Percentiles rank a stretch among this genome's conserved stretches.
These are phyloP conservation scores for Limnephilus auricula DNA, from an alignment of 2,888 invertebrate genomes.

Conservation along the genomic window DNA sequence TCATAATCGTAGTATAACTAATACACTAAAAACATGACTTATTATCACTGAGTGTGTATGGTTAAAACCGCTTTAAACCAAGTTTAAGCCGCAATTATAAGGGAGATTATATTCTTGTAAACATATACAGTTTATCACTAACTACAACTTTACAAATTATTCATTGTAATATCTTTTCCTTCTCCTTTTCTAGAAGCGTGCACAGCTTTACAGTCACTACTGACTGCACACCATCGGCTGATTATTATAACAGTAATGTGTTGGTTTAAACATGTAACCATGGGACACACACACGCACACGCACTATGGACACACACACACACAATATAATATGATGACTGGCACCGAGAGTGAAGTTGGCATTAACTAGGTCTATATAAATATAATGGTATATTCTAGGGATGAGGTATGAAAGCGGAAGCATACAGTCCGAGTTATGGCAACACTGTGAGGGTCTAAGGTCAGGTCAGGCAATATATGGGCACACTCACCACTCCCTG, in stretches of 20 bases:
- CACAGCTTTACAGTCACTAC: background rate
- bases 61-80: no score
- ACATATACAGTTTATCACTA: background rate
- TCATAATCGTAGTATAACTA: no score
- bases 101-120: background rate
- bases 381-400: conserved; percentile 47
- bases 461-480: conserved; percentile 61
- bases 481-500: conserved; percentile 66
- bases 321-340: conserved; percentile 11
- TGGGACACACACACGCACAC: background rate
- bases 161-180: background rate
- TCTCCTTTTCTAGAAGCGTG: background rate
- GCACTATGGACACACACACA: conserved; percentile 1
- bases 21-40: no score
- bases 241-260: background rate
- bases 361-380: conserved; percentile 17
- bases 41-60: no score
- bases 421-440: conserved; percentile 55
- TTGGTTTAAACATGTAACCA: background rate
- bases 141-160: background rate
- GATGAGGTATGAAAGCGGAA: conserved; percentile 61
- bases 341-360: background rate
- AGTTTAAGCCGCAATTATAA: no score
- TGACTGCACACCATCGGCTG: background rate
- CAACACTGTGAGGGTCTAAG: conserved; percentile 43